Base-by-base conservation (phyloP, 2,797 vertebrate genomes). In the Decapterus maruadsi region DNA sequence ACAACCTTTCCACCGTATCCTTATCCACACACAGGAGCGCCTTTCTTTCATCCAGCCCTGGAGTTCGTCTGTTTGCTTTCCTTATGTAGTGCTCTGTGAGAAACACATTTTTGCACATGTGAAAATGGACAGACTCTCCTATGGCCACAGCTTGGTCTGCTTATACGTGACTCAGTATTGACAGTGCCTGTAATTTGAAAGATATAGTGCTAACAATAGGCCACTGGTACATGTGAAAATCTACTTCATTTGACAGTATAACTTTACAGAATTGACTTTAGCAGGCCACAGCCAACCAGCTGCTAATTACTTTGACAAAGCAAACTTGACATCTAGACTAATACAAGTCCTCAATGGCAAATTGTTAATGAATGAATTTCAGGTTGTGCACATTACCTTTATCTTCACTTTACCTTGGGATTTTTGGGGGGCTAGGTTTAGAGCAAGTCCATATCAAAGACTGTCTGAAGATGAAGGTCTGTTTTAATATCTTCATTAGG, bases 21-120 rank as follows among this genome's bases (percentile, higher is more conserved):
- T 70, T 64, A 73, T 54, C 40, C 72, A 67, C 72, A 82, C 40
- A 89, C 82, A 86, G 75, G 67, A 81, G 69, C 0, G 38, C 53
- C 80, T 89, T 76, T 83, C 75, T 62, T 60, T 80, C 71, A 69
- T 43, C 20, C 54, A 26, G 20, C 57, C 42, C 16, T 9, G 11
- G 29, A 63, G 55, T 29, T 67, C 17, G 16, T 17, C 54, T 70
- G 40, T 79, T 83, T 74, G 68, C 76, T 60, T 31, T 65, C 54
- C 53, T 64, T 31, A 34, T 9, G 19, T 17, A 17, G 16, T 10
- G 20, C 63, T 31, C n/a, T 76, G 68, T 11, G 58, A 55, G 58
- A 29, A 22, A 11, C 61, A 68, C 42, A 12, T 20, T 16, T 69
- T 4, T 36, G 10, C 1, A 0, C 6, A 5, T 19, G 26, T 55